Evolutionary conservation across 2,113 vertebrate genomes (phyloP).

Genomic region (Meriones unguiculatus): DNA sequence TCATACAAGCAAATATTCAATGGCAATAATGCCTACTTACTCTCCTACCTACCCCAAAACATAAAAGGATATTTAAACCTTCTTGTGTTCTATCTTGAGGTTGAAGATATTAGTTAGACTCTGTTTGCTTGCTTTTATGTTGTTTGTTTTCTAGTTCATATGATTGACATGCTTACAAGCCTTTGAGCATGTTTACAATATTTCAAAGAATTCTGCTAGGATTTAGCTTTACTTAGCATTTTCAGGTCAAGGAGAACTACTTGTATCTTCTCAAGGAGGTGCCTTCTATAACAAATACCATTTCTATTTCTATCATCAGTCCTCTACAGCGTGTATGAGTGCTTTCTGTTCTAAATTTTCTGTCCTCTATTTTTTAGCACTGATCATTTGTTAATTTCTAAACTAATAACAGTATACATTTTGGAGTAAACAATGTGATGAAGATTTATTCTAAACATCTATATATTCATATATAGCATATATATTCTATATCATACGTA

Average conservation of each 20-base stretch:
- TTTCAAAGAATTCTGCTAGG: neutral
- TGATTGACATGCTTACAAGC: neutral
- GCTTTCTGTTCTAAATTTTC: neutral
- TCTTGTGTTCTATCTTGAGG: neutral
- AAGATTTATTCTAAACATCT: neutral
- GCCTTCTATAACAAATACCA: neutral
- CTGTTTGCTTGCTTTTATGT: neutral
- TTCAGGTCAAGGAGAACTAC: neutral
- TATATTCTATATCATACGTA: neutral
- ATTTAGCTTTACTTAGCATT: neutral
- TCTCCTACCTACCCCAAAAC: rapidly evolving
- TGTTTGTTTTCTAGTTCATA: neutral
- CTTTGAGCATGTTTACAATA: neutral
- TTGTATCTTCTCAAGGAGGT: neutral
- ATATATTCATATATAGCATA: neutral
- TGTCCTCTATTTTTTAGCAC: neutral
- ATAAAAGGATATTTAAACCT: neutral
- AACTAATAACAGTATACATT: neutral
- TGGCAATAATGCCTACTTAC: rapidly evolving
- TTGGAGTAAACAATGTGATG: neutral
- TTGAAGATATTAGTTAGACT: neutral
- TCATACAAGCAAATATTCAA: neutral
- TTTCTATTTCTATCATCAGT: neutral
- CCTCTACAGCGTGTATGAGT: neutral
- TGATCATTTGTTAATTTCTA: neutral